Percentiles rank a stretch among this genome's conserved stretches.
These are phyloP conservation scores for Drosophila sordidula DNA, from an alignment of 2,888 invertebrate species.

Conservation along the genomic window DNA sequence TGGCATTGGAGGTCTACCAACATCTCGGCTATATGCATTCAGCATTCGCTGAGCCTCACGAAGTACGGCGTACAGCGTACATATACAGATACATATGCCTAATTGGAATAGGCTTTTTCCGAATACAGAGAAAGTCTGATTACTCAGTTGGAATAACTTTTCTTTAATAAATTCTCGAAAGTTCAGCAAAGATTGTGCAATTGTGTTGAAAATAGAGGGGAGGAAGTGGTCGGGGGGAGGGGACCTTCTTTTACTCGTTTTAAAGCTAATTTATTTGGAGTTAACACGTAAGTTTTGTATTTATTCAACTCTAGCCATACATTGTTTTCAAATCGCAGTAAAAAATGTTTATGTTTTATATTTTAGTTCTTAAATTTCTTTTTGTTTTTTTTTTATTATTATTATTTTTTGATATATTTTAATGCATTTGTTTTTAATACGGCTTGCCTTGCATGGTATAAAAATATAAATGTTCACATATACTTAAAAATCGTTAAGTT, in stretches of 20 bases:
- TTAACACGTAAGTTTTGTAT: slow-evolving; percentile 42
- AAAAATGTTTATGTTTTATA: slow-evolving; percentile 61
- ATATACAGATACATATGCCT: not conserved
- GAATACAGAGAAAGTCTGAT: not conserved
- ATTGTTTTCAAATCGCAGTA: slow-evolving; percentile 56
- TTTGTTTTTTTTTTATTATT: slow-evolving; percentile 37
- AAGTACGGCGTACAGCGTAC: not conserved
- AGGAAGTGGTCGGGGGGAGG: slow-evolving; percentile 26
- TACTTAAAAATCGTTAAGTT: slow-evolving; percentile 69
- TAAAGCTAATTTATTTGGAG: slow-evolving; percentile 72
- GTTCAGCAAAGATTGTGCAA: slow-evolving; percentile 24
- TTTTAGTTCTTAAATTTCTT: not conserved
- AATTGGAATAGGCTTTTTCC: not conserved
- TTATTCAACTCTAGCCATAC: slow-evolving; percentile 54
- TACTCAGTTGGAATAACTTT: slow-evolving; percentile 10
- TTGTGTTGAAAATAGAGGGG: slow-evolving; percentile 13
- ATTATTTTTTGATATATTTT: slow-evolving; percentile 33
- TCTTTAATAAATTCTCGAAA: slow-evolving; percentile 12
- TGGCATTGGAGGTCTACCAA: slow-evolving; percentile 42
- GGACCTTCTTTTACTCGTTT: slow-evolving; percentile 40
- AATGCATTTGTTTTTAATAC: slow-evolving; percentile 56
- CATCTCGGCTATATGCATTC: slow-evolving; percentile 1
- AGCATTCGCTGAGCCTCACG: slow-evolving; percentile 10
- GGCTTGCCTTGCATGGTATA: slow-evolving; percentile 73
- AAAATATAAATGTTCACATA: slow-evolving; percentile 79